These are phyloP conservation scores for Cheilosia variabilis DNA, from an alignment of 2,888 invertebrate genomes.

Conservation along the genomic window DNA sequence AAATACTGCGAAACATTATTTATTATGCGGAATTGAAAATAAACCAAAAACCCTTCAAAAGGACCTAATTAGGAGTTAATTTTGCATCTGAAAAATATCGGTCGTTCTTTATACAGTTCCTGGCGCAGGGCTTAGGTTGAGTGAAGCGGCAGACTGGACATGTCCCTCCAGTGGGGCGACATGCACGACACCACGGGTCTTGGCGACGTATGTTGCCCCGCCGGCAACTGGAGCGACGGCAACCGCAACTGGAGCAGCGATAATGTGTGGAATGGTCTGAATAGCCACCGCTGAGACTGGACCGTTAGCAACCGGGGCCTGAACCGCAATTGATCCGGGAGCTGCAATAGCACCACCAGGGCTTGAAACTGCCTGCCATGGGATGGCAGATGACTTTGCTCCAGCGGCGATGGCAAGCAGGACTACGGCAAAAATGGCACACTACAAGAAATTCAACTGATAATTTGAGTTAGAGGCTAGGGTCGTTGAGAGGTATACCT, in stretches of 20 bases:
- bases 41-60: too few relatives aligned
- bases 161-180: conserved; percentile 84
- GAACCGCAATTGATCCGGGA: conserved; percentile 57
- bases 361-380: conserved; percentile 22
- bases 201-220: conserved; percentile 81
- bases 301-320: conserved; percentile 47
- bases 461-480: neutral
- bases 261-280: conserved; percentile 46
- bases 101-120: conserved; percentile 80
- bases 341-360: conserved; percentile 49
- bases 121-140: conserved; percentile 84
- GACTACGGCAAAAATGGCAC: conserved; percentile 56
- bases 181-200: conserved; percentile 84
- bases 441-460: conserved; percentile 39
- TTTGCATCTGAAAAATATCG: too few relatives aligned
- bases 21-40: too few relatives aligned
- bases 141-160: conserved; percentile 76
- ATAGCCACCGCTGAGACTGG: conserved; percentile 51
- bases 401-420: conserved; percentile 55
- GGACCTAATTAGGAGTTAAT: neutral
- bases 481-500: conserved; percentile 33
- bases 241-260: conserved; percentile 35
- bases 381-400: conserved; percentile 57
- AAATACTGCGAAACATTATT: too few relatives aligned
- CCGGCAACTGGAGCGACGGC: conserved; percentile 41